Conservation (phyloP, 2,797 vertebrate species). For the Phrynocephalus vlangalii region DNA sequence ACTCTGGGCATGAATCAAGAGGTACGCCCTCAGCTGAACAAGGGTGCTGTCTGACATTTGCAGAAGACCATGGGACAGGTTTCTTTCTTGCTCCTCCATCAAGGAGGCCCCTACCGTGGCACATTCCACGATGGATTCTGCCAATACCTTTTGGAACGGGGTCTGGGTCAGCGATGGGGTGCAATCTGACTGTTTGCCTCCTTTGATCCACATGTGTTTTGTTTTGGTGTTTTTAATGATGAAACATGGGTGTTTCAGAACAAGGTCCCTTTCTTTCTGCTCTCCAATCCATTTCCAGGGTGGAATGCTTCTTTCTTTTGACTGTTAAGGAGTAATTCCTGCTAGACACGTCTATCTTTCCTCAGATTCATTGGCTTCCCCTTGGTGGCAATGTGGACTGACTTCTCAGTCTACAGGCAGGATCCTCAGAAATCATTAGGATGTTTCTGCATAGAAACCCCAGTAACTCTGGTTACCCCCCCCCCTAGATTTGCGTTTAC, state of each 20-base stretch:
- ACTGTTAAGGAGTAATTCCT: conserved; percentile 41
- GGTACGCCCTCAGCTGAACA: conserved; percentile 45
- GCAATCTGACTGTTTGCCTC: conserved; percentile 36
- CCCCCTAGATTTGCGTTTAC: too few relatives aligned
- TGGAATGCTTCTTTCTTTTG: conserved; percentile 8
- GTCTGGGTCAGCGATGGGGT: conserved; percentile 22
- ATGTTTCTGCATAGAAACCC: neutral
- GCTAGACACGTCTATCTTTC: conserved; percentile 12
- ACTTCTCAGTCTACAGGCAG: neutral
- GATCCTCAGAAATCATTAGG: neutral
- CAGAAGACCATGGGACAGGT: conserved; percentile 29
- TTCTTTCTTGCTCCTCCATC: conserved; percentile 42
- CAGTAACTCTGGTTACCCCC: neutral
- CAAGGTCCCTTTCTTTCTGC: conserved; percentile 19
- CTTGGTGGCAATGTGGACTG: conserved; percentile 20
- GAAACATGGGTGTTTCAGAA: conserved; percentile 44
- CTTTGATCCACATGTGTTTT: conserved; percentile 21
- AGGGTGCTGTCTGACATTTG: conserved; percentile 45
- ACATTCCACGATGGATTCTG: conserved; percentile 23
- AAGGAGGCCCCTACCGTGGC: conserved; percentile 26
- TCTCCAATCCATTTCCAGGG: conserved; percentile 43
- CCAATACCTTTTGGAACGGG: conserved; percentile 31
- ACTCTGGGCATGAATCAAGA: conserved; percentile 49
- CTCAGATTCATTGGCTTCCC: conserved; percentile 41
- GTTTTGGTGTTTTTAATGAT: neutral